Conservation (phyloP, 2,113 vertebrate genomes). For the Ornithorhynchus anatinus region DNA sequence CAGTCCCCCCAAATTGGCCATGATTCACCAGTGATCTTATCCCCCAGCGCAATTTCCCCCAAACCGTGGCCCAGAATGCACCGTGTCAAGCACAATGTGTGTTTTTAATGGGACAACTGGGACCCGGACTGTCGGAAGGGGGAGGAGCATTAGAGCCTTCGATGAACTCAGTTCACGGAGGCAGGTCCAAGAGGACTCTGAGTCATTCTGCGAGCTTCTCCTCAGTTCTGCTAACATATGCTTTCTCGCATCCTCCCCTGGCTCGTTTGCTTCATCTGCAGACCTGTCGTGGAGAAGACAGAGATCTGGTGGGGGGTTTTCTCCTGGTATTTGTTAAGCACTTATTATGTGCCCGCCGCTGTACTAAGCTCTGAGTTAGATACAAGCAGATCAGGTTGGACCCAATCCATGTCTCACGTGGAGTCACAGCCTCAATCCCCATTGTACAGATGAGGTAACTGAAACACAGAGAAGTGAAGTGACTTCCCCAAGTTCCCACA, state of each 20-base stretch:
- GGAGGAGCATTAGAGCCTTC: conserved; percentile 29
- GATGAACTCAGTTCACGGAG: conserved; percentile 5
- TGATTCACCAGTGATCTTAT: not conserved
- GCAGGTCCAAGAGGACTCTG: not conserved
- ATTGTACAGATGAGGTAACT: too few species aligned
- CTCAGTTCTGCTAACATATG: not conserved
- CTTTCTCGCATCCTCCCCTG: not conserved
- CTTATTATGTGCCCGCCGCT: too few species aligned
- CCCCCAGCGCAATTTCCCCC: not conserved
- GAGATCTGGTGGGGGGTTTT: conserved; percentile 12
- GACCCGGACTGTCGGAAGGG: not conserved
- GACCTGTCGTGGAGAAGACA: not conserved
- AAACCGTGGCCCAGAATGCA: not conserved
- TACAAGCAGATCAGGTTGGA: too few species aligned
- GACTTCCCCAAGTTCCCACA: too few species aligned
- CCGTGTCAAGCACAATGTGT: not conserved
- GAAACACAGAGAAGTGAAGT: too few species aligned
- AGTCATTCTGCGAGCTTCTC: not conserved
- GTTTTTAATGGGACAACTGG: not conserved
- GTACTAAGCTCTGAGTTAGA: too few species aligned
- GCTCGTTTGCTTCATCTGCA: not conserved
- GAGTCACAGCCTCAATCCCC: too few species aligned
- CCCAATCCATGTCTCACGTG: too few species aligned
- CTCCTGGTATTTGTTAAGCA: conserved; percentile 16
- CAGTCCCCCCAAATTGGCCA: not conserved